These are phyloP conservation scores for Scaptomyza tumidula DNA, from an alignment of 2,888 invertebrate species.

Conservation along the genomic window DNA sequence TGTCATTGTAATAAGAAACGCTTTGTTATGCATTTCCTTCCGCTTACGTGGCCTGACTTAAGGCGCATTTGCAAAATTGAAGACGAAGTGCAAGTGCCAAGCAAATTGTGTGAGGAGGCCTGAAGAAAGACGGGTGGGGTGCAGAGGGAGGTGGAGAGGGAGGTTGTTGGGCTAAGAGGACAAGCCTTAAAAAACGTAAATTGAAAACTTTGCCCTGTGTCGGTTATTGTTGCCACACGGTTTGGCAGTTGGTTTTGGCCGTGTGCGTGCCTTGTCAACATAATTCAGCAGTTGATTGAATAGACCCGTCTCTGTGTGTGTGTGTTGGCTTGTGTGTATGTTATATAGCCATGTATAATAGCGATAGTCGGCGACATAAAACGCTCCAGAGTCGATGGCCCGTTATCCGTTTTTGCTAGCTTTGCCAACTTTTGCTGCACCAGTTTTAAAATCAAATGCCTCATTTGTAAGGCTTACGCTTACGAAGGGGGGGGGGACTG, in stretches of 20 bases:
- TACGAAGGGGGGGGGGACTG: conserved; percentile 4
- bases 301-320: conserved; percentile 15
- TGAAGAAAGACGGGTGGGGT: background rate
- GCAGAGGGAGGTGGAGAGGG: too few species aligned
- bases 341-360: conserved; percentile 33
- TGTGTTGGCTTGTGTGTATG: background rate
- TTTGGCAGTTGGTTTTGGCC: conserved; percentile 50
- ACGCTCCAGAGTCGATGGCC: conserved; percentile 38
- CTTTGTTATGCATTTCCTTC: conserved; percentile 78
- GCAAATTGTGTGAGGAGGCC: conserved; percentile 30
- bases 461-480: conserved; percentile 69
- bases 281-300: conserved; percentile 75
- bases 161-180: background rate
- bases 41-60: conserved; percentile 72
- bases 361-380: conserved; percentile 50
- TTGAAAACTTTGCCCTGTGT: conserved; percentile 67
- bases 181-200: conserved; percentile 70
- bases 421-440: conserved; percentile 58
- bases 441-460: conserved; percentile 77
- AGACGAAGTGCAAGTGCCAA: conserved; percentile 71
- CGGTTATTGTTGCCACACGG: conserved; percentile 19
- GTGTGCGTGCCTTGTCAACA: conserved; percentile 76
- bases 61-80: conserved; percentile 72
- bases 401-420: conserved; percentile 42
- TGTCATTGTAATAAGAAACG: conserved; percentile 69